Percentiles rank a stretch among this genome's conserved stretches.
phyloP scores from a whole-genome alignment of 2,888 invertebrate species.

The Mythimna loreyi region DNA sequence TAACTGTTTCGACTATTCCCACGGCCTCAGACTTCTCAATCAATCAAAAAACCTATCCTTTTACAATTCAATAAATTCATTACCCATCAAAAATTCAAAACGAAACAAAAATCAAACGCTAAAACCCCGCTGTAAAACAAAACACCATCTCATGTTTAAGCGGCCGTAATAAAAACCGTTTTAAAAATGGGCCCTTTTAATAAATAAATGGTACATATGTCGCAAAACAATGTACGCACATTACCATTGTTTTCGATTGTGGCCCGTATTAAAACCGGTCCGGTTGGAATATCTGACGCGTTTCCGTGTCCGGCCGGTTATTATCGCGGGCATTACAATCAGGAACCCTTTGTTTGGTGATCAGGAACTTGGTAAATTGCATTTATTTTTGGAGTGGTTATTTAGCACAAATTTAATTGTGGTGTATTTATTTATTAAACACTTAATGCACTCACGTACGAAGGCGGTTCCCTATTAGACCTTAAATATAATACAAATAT shows the following conservation, averaged over 20 bases:
- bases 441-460: too few species aligned
- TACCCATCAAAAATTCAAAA: constrained; percentile 2
- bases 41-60: not conserved
- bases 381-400: constrained; percentile 45
- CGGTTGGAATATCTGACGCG: constrained; percentile 66
- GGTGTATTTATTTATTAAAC: too few species aligned
- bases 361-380: constrained; percentile 47
- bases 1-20: too few species aligned
- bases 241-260: constrained; percentile 69
- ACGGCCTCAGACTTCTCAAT: not conserved
- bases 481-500: too few species aligned
- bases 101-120: constrained; percentile 16
- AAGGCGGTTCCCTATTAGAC: too few species aligned
- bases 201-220: constrained; percentile 69
- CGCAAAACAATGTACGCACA: constrained; percentile 64
- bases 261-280: constrained; percentile 65
- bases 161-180: constrained; percentile 55
- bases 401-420: constrained; percentile 1
- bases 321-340: constrained; percentile 68
- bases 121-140: constrained; percentile 27
- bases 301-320: constrained; percentile 64
- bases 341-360: constrained; percentile 63
- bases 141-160: constrained; percentile 42
- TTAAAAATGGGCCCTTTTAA: constrained; percentile 52
- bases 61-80: constrained; percentile 24